A percentile compares a stretch with the other conserved stretches of the same genome.
Evolutionary conservation across 2,888 invertebrate species (phyloP).

Genomic region (Ceriagrion tenellum): DNA sequence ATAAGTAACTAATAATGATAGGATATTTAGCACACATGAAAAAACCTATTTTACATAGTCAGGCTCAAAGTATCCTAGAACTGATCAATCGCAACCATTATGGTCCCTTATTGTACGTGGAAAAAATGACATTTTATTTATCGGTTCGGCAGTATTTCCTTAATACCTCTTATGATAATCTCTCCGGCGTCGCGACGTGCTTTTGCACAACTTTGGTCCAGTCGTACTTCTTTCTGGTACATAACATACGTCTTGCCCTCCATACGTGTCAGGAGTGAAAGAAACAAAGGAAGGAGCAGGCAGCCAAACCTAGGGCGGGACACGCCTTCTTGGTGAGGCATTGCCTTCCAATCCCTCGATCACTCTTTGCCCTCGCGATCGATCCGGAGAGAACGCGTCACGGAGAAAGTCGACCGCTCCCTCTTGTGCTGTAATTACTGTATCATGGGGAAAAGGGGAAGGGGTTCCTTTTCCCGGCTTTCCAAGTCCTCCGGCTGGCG

Average conservation of each 20-base stretch:
- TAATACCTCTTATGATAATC: background rate
- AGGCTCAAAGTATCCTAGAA: too few species aligned
- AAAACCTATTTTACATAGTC: too few species aligned
- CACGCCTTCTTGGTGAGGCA: background rate
- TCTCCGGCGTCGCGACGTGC: background rate
- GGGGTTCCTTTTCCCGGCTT: background rate
- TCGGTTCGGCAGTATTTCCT: too few species aligned
- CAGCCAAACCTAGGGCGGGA: background rate
- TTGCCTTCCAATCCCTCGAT: background rate
- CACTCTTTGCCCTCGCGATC: background rate
- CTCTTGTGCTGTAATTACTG: background rate
- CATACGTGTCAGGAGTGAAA: background rate
- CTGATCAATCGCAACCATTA: too few species aligned
- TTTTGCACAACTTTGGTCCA: background rate
- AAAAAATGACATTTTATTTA: too few species aligned
- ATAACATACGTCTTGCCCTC: background rate
- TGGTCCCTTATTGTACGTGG: too few species aligned
- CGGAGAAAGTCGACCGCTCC: slow-evolving; percentile 2
- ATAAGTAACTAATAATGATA: too few species aligned
- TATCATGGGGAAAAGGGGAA: background rate
- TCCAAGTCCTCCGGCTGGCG: background rate
- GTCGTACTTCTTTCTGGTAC: background rate
- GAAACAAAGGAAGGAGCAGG: background rate
- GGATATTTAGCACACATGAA: too few species aligned
- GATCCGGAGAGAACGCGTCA: background rate